phyloP scores from a whole-genome alignment of 2,888 invertebrate genomes.

The Hydriomena furcata region DNA sequence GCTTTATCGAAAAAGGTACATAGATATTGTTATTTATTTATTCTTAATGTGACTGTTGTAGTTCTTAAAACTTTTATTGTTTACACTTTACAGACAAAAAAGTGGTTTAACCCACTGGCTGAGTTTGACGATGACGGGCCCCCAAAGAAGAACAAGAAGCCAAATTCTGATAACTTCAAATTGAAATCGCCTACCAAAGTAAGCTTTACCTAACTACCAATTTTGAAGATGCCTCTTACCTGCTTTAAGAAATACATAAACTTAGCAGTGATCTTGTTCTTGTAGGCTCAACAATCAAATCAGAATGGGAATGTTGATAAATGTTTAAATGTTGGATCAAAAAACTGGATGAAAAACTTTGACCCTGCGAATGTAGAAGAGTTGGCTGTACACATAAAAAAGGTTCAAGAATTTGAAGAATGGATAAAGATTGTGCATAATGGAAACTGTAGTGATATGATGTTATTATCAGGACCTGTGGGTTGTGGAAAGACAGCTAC shows the following conservation, averaged over 20 bases:
- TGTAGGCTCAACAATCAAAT: slow-evolving; percentile 20
- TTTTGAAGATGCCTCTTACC: neutral
- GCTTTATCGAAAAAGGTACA: slow-evolving; percentile 22
- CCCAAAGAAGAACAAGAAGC: slow-evolving; percentile 43
- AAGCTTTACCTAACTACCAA: neutral
- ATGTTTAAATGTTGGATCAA: slow-evolving; percentile 42
- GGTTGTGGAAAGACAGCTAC: slow-evolving; percentile 93
- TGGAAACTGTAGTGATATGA: slow-evolving; percentile 72
- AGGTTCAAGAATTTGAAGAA: slow-evolving; percentile 87
- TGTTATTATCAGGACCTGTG: slow-evolving; percentile 91
- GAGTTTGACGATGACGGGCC: slow-evolving; percentile 61
- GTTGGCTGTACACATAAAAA: slow-evolving; percentile 89
- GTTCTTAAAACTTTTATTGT: neutral
- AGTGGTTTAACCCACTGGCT: slow-evolving; percentile 72
- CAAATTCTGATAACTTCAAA: slow-evolving; percentile 9
- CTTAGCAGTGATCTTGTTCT: neutral
- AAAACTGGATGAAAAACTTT: slow-evolving; percentile 85
- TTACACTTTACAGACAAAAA: slow-evolving; percentile 54
- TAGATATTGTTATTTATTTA: too few species aligned
- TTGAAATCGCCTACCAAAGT: slow-evolving; percentile 23
- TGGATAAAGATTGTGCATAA: slow-evolving; percentile 83
- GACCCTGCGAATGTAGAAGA: slow-evolving; percentile 84
- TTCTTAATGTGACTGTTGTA: too few species aligned
- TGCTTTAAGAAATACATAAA: too few species aligned
- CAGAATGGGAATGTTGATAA: slow-evolving; percentile 13